These are phyloP conservation scores for Phenganax subtilis DNA, from an alignment of 92 coral and sea anemone genomes.

Conservation along the genomic window DNA sequence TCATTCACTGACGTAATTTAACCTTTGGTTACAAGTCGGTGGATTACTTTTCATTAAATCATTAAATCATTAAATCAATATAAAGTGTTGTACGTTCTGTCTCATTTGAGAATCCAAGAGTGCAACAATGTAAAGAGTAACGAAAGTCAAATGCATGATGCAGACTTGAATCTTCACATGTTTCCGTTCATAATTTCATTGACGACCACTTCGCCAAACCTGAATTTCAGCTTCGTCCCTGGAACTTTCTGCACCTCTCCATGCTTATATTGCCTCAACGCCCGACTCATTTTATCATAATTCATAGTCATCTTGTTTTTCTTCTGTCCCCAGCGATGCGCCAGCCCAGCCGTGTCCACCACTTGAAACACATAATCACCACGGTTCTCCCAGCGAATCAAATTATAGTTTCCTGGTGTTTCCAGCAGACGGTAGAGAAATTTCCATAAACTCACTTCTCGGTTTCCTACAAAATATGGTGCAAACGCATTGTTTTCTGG, in stretches of 20 bases:
- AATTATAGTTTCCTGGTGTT: neutral
- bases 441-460: conserved; percentile 16
- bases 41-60: too few relatives aligned
- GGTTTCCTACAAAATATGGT: conserved; percentile 17
- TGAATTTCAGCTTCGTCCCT: neutral
- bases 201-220: conserved; percentile 4
- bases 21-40: too few relatives aligned
- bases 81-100: too few relatives aligned
- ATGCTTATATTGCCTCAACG: neutral
- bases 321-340: neutral
- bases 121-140: too few relatives aligned
- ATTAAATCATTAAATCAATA: too few relatives aligned
- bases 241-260: conserved; percentile 3
- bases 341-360: conserved; percentile 1
- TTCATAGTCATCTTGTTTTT: neutral
- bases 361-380: neutral
- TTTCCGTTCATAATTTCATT: neutral
- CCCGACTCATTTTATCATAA: conserved; percentile 18
- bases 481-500: too few relatives aligned
- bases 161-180: neutral
- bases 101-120: too few relatives aligned
- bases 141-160: too few relatives aligned
- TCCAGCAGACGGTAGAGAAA: conserved; percentile 21
- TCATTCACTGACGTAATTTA: too few relatives aligned
- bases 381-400: conserved; percentile 4